Evolutionary conservation across 2,888 invertebrate genomes (phyloP).

Genomic region (Linnaemya tessellans): DNA sequence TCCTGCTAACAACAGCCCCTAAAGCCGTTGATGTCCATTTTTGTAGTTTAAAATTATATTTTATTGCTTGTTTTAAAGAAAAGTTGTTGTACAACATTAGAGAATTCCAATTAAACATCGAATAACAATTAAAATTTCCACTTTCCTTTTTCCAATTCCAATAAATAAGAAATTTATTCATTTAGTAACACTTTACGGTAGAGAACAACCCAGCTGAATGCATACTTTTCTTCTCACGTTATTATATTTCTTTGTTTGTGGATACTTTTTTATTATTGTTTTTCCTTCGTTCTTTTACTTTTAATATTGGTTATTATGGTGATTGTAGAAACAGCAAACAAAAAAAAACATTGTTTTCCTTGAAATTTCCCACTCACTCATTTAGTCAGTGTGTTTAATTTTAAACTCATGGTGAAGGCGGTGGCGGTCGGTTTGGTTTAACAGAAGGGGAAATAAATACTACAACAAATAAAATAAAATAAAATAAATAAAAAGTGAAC

Average conservation of each 20-base stretch:
- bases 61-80: background rate
- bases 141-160: conserved; percentile 35
- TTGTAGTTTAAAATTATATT: background rate
- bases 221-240: conserved; percentile 54
- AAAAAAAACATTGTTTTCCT: conserved; percentile 44
- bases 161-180: conserved; percentile 62
- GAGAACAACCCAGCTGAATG: conserved; percentile 49
- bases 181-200: conserved; percentile 58
- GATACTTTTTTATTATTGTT: conserved; percentile 9
- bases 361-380: conserved; percentile 57
- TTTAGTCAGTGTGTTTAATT: conserved; percentile 59
- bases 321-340: conserved; percentile 28
- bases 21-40: background rate
- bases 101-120: conserved; percentile 22
- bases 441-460: conserved; percentile 34
- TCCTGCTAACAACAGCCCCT: background rate
- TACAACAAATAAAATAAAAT: conserved; percentile 17
- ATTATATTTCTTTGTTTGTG: conserved; percentile 36
- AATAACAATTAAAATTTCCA: conserved; percentile 56
- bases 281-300: conserved; percentile 30
- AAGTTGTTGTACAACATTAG: background rate
- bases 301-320: conserved; percentile 59
- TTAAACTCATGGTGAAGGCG: conserved; percentile 45
- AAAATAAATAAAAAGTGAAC: conserved; percentile 36
- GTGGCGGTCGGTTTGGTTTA: conserved; percentile 29